Conservation (phyloP, 1,140 invertebrate genomes). For the Listronotus oregonensis region DNA sequence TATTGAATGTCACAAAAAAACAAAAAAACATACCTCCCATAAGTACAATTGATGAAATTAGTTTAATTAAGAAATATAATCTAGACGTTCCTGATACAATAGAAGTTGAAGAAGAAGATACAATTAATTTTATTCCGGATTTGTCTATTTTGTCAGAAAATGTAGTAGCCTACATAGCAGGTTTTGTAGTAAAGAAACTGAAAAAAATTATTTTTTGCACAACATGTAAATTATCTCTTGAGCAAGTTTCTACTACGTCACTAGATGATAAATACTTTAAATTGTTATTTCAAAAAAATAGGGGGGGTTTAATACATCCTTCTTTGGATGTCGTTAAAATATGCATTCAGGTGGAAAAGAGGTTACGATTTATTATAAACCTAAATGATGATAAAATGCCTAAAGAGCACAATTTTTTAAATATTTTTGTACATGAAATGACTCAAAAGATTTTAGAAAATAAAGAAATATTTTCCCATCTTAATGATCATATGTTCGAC, state of each 20-base stretch:
- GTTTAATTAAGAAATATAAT: neutral
- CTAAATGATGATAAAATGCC: no score
- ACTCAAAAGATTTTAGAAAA: no score
- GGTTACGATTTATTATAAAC: no score
- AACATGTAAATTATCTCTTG: neutral
- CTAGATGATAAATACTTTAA: neutral
- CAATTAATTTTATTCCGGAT: neutral
- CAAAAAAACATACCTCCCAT: neutral
- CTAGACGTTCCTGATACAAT: neutral
- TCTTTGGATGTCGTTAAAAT: no score
- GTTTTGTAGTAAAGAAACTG: no score
- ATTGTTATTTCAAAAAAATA: neutral
- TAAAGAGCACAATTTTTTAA: no score
- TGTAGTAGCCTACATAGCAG: neutral
- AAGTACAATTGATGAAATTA: neutral
- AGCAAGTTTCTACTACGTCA: neutral
- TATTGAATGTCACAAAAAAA: neutral
- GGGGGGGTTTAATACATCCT: no score
- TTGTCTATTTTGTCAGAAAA: neutral
- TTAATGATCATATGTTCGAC: no score
- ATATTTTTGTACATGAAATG: no score
- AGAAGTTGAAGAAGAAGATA: neutral
- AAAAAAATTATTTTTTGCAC: neutral
- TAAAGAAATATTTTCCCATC: no score
- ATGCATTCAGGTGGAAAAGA: no score